A percentile compares a stretch with the other conserved stretches of the same genome.
Evolutionary conservation across 2,888 invertebrate species (phyloP).

Genomic region (Biston betularia): DNA sequence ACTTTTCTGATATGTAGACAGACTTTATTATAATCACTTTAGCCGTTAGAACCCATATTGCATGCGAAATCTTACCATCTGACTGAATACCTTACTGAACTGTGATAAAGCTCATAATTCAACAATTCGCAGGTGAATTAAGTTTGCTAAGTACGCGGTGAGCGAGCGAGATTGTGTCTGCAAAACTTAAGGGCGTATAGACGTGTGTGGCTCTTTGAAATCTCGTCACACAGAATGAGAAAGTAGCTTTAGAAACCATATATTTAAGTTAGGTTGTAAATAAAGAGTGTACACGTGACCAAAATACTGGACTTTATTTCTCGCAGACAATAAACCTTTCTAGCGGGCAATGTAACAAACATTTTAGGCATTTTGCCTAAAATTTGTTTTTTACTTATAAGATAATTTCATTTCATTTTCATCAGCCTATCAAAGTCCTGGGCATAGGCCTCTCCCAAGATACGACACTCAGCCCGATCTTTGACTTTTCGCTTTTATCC

Average conservation of each 20-base stretch:
- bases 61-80: background rate
- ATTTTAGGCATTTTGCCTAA: no score
- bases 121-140: background rate
- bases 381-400: no score
- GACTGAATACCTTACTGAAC: background rate
- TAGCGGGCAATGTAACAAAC: no score
- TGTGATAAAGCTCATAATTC: conserved; percentile 1
- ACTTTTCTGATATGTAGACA: conserved; percentile 3
- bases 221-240: conserved; percentile 3
- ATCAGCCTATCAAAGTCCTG: no score
- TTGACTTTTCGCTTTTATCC: no score
- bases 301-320: no score
- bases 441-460: no score
- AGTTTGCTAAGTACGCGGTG: conserved; percentile 13
- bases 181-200: conserved; percentile 10
- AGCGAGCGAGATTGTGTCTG: conserved; percentile 22
- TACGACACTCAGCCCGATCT: no score
- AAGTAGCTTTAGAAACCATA: conserved; percentile 10
- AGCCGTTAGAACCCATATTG: conserved; percentile 6
- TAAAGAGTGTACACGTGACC: background rate
- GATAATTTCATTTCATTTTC: no score
- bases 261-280: background rate
- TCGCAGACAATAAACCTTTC: background rate
- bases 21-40: conserved; percentile 13
- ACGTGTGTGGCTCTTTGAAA: conserved; percentile 20